Base-by-base conservation (phyloP, 2,888 invertebrate species). In the Scelioninae gen. 2 region DNA sequence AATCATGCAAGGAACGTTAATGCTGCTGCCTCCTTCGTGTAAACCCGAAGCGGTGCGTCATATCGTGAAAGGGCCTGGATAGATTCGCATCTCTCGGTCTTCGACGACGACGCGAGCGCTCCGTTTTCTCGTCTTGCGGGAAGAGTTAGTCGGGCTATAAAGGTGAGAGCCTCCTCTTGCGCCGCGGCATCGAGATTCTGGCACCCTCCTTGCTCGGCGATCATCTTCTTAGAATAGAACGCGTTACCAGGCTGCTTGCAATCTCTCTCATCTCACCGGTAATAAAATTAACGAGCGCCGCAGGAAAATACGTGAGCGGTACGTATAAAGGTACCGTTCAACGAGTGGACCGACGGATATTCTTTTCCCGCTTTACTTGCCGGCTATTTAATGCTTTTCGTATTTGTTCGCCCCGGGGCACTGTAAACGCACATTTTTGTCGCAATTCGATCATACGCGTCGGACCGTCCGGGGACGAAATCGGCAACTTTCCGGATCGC, bases 211-310 rank as follows among this genome's bases (percentile, higher is more conserved):
- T 33, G 58, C 64, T 58, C 46, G 52, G 65, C 53, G 69, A 76
- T 76, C 72, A 69, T 74, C 74, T 76, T 74, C 74, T 74, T 72
- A 72, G 74, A 76, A 76, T 67, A 61, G 76, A 68, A 71, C 71
- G 48, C 70, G 64, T 65, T 70, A 52, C 74, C 70, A 31, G 61
- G 61, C 43, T 65, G 69, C 52, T 57, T 68, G 74, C 65, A 76
- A 74, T 76, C 76, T 74, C 52, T 48, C 70, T 55, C 65, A 73
- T 76, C 71, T 71, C 39, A 61, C 61, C 67, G 48, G 69, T 76
- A 64, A 63, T 76, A 71, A 74, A 76, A 76, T 76, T 72, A 76
- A 74, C 65, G 70, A 74, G 61, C 70, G 69, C 64, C 43, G 65
- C 61, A 65, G 70, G 64, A 73, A 67, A 73, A 67, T 73, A 73